These are phyloP conservation scores for Rhinogobius similis DNA, from an alignment of 2,113 vertebrate genomes.

Conservation along the genomic window DNA sequence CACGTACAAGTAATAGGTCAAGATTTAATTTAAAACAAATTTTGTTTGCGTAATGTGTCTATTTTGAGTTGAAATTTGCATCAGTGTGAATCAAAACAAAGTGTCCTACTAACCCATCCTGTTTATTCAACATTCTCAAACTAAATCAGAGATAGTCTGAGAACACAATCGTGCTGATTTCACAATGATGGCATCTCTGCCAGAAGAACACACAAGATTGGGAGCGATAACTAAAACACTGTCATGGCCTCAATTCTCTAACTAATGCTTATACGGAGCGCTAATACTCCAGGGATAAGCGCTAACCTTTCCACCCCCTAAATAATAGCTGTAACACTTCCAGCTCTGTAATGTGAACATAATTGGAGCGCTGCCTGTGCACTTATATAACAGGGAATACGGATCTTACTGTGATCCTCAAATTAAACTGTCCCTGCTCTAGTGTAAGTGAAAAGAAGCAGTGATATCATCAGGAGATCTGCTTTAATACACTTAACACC, in stretches of 20 bases:
- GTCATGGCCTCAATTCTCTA: conserved; percentile 38
- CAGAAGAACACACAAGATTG: conserved; percentile 21
- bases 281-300: conserved; percentile 50
- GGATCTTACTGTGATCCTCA: conserved; percentile 45
- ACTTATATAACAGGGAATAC: conserved; percentile 55
- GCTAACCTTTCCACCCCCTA: conserved; percentile 62
- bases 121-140: background rate
- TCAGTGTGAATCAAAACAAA: background rate
- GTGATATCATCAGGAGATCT: conserved; percentile 24
- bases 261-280: conserved; percentile 60
- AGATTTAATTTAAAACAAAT: background rate
- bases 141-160: background rate
- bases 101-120: background rate
- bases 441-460: conserved; percentile 39
- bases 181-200: conserved; percentile 3
- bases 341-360: conserved; percentile 66
- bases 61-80: background rate
- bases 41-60: background rate
- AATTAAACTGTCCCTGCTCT: conserved; percentile 54
- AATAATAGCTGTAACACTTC: conserved; percentile 60
- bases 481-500: background rate
- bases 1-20: background rate
- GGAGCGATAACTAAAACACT: conserved; percentile 29
- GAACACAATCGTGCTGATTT: conserved; percentile 4
- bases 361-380: conserved; percentile 62